Evolutionary conservation across 1,140 invertebrate genomes (phyloP).

Genomic region (Drosophila navojoa): DNA sequence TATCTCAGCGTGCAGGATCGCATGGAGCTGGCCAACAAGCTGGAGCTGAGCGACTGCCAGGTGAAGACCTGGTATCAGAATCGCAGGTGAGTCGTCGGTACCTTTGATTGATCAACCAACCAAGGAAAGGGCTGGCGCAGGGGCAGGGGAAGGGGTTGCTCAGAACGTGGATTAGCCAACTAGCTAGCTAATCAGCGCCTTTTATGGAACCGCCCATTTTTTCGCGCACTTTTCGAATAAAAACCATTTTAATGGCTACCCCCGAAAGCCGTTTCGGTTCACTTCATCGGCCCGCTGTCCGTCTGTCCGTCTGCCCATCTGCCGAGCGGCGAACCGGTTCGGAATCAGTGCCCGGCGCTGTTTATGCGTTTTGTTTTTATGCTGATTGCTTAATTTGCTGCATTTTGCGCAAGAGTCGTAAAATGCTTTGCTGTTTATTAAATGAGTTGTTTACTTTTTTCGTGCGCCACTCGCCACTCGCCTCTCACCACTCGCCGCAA

Average conservation of each 20-base stretch:
- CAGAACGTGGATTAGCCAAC: too few relatives aligned
- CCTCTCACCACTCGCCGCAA: conserved; percentile 46
- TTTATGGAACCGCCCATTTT: conserved; percentile 75
- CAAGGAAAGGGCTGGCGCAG: not conserved
- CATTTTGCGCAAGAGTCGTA: conserved; percentile 73
- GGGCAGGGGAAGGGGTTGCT: not conserved
- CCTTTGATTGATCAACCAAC: conserved; percentile 86
- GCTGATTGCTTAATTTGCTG: conserved; percentile 81
- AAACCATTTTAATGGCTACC: conserved; percentile 62
- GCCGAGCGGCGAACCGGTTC: conserved; percentile 24
- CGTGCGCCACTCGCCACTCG: conserved; percentile 15
- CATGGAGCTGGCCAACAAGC: conserved; percentile 98
- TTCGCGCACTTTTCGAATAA: conserved; percentile 79
- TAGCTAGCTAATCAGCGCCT: conserved; percentile 63
- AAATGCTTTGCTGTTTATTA: conserved; percentile 58
- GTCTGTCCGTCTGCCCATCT: too few relatives aligned
- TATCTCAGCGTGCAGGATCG: conserved; percentile 99
- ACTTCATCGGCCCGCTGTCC: not conserved
- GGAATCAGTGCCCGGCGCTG: conserved; percentile 34
- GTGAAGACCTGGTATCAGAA: conserved; percentile 99
- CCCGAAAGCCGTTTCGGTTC: not conserved
- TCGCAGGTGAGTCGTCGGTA: conserved; percentile 85
- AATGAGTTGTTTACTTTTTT: conserved; percentile 61
- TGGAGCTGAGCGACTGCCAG: conserved; percentile 98
- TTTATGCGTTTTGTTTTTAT: conserved; percentile 72